phyloP scores from a whole-genome alignment of 1,140 invertebrate species.

The Drosophila sturtevanti region DNA sequence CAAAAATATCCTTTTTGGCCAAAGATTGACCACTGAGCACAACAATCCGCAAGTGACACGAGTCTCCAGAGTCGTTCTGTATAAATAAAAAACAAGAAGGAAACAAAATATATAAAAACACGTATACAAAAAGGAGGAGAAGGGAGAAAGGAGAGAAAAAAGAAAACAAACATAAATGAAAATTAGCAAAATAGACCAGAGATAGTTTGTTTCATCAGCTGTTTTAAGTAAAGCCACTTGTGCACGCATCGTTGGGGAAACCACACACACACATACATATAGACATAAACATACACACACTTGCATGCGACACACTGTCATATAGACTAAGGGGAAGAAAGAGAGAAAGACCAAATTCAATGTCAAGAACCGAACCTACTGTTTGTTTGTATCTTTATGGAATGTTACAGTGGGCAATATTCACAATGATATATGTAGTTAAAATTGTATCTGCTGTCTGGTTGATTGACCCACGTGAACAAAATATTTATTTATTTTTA shows the following conservation, averaged over 20 bases:
- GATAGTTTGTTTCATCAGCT: constrained; percentile 14
- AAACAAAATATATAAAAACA: neutral
- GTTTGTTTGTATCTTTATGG: neutral
- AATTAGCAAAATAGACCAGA: constrained; percentile 33
- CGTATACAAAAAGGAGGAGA: neutral
- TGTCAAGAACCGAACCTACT: constrained; percentile 13
- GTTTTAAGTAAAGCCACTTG: constrained; percentile 43
- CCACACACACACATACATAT: constrained; percentile 21
- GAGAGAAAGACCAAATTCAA: constrained; percentile 22
- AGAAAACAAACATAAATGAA: constrained; percentile 6
- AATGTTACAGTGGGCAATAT: neutral
- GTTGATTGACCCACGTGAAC: too few species aligned
- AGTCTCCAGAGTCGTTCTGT: constrained; percentile 90
- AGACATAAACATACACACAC: too few species aligned
- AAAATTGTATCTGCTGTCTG: too few species aligned
- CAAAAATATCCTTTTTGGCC: constrained; percentile 99
- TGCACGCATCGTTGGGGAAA: constrained; percentile 38
- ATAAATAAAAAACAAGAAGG: constrained; percentile 61
- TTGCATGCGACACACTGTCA: neutral
- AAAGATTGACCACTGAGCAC: constrained; percentile 94
- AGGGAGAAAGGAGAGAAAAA: constrained; percentile 10
- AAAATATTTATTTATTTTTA: too few species aligned
- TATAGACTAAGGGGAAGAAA: neutral
- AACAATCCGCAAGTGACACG: constrained; percentile 90
- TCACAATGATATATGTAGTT: too few species aligned